phyloP scores from a whole-genome alignment of 1,140 invertebrate genomes.

The Portunus trituberculatus region DNA sequence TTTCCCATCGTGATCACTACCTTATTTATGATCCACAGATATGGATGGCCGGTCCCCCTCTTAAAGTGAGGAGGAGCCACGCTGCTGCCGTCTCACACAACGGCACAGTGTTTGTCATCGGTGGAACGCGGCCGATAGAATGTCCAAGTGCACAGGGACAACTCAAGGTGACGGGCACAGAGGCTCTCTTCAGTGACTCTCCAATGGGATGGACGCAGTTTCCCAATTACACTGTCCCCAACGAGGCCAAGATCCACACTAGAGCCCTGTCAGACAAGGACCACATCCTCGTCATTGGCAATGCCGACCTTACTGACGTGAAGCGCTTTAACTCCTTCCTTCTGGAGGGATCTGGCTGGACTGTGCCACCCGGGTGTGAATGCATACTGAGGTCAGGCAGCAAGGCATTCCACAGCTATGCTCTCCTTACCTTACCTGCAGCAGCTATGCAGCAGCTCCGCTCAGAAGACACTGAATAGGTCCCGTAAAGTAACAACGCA shows the following conservation, averaged over 20 bases:
- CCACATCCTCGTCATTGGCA: slow-evolving; percentile 51
- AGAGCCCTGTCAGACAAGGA: slow-evolving; percentile 50
- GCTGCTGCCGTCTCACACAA: slow-evolving; percentile 48
- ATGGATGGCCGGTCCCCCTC: slow-evolving; percentile 68
- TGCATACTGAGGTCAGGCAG: slow-evolving; percentile 59
- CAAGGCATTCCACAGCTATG: slow-evolving; percentile 49
- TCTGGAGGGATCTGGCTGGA: slow-evolving; percentile 48
- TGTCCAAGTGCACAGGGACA: slow-evolving; percentile 67
- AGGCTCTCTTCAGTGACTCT: slow-evolving; percentile 52
- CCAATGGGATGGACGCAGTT: slow-evolving; percentile 51
- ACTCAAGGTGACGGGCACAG: slow-evolving; percentile 65
- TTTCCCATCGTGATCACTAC: not conserved
- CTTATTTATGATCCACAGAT: slow-evolving; percentile 20
- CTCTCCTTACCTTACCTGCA: slow-evolving; percentile 53
- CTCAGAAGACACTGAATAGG: slow-evolving; percentile 45
- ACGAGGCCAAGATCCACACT: slow-evolving; percentile 36
- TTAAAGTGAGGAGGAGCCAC: slow-evolving; percentile 58
- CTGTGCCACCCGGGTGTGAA: slow-evolving; percentile 39
- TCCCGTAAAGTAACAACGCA: not conserved
- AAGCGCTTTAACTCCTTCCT: slow-evolving; percentile 45
- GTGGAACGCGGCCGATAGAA: slow-evolving; percentile 63
- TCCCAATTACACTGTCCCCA: slow-evolving; percentile 38
- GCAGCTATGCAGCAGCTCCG: slow-evolving; percentile 61
- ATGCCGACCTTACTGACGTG: not conserved
- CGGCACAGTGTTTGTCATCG: slow-evolving; percentile 59